A percentile compares a stretch with the other conserved stretches of the same genome.
These are phyloP conservation scores for Globia sparganii DNA, from an alignment of 2,888 invertebrate species.

Conservation along the genomic window DNA sequence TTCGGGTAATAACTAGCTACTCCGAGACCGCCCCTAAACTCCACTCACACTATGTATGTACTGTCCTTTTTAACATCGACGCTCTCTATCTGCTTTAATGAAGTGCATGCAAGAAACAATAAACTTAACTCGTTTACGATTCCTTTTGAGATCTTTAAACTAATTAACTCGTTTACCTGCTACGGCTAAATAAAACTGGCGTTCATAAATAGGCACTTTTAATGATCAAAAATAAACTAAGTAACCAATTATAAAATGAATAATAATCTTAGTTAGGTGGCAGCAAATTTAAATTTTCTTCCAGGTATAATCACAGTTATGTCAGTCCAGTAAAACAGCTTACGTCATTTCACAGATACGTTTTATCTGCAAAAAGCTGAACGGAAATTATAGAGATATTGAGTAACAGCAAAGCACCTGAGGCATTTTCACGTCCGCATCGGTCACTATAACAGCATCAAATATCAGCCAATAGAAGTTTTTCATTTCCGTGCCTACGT, in stretches of 20 bases:
- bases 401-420: slow-evolving; percentile 57
- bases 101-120: slow-evolving; percentile 13
- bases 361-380: slow-evolving; percentile 39
- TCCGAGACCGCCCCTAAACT: slow-evolving; percentile 52
- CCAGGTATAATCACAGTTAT: slow-evolving; percentile 16
- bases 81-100: slow-evolving; percentile 8
- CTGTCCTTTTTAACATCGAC: slow-evolving; percentile 43
- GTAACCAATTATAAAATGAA: slow-evolving; percentile 47
- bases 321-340: slow-evolving; percentile 24
- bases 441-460: slow-evolving; percentile 72
- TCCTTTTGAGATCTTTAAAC: slow-evolving; percentile 17
- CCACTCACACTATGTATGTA: slow-evolving; percentile 31
- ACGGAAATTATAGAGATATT: slow-evolving; percentile 61
- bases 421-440: slow-evolving; percentile 66
- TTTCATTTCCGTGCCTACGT: slow-evolving; percentile 85
- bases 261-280: slow-evolving; percentile 29
- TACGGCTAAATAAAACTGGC: slow-evolving; percentile 38
- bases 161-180: slow-evolving; percentile 37
- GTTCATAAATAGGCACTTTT: slow-evolving; percentile 36
- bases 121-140: not conserved
- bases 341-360: slow-evolving; percentile 32
- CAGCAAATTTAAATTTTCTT: slow-evolving; percentile 46
- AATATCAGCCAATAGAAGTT: slow-evolving; percentile 77
- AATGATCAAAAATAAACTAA: slow-evolving; percentile 44
- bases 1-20: slow-evolving; percentile 78